Percentiles rank a stretch among this genome's conserved stretches.
These are phyloP conservation scores for Drosophila meridiana DNA, from an alignment of 2,888 invertebrate species.

Conservation along the genomic window DNA sequence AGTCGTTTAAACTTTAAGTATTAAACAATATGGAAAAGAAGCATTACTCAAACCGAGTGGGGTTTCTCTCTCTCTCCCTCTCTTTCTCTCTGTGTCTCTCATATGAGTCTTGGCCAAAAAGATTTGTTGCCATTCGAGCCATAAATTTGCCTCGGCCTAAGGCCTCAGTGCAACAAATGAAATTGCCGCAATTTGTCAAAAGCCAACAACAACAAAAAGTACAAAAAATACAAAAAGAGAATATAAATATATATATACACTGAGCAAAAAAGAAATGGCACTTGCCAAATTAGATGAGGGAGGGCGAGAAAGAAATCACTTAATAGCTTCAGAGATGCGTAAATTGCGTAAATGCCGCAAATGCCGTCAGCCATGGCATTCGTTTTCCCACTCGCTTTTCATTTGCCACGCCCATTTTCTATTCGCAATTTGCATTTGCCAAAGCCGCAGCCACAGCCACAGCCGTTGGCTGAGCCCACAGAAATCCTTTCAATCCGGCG, in stretches of 20 bases:
- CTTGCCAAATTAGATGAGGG: conserved; percentile 54
- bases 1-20: conserved; percentile 19
- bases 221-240: background rate
- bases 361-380: conserved; percentile 26
- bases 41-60: conserved; percentile 27
- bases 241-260: conserved; percentile 1
- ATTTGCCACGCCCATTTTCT: conserved; percentile 3
- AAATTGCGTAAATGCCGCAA: conserved; percentile 43
- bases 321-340: conserved; percentile 49
- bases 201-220: conserved; percentile 13
- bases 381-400: conserved; percentile 11
- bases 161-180: conserved; percentile 61
- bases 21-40: conserved; percentile 24
- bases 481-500: conserved; percentile 20
- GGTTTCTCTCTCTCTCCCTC: background rate
- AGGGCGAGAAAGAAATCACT: conserved; percentile 31
- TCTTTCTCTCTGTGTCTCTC: background rate
- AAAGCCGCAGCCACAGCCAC: background rate
- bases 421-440: conserved; percentile 35
- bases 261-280: conserved; percentile 36
- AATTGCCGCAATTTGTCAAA: conserved; percentile 65
- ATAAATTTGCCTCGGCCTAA: conserved; percentile 51
- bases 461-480: background rate
- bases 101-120: conserved; percentile 44
- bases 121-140: conserved; percentile 49